A percentile compares a stretch with the other conserved stretches of the same genome.
phyloP scores from a whole-genome alignment of 2,888 invertebrate genomes.

The Crematogaster levior region DNA sequence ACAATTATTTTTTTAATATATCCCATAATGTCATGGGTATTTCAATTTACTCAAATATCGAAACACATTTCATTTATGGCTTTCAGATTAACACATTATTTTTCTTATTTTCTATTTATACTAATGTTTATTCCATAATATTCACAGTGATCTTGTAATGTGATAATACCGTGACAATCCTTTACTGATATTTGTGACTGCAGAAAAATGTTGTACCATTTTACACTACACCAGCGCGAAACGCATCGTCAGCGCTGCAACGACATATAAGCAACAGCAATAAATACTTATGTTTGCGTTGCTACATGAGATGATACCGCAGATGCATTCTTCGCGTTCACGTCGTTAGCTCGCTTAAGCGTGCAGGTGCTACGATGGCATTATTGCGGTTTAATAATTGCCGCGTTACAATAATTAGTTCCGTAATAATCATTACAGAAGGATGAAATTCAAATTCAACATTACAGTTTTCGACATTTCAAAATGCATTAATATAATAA shows the following conservation, averaged over 20 bases:
- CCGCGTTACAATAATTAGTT: slow-evolving; percentile 15
- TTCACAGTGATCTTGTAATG: background rate
- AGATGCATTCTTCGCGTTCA: slow-evolving; percentile 11
- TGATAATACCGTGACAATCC: slow-evolving; percentile 5
- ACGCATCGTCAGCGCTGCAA: slow-evolving; percentile 42
- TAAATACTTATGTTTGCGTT: slow-evolving; percentile 47
- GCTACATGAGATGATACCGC: slow-evolving; percentile 6
- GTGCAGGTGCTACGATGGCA: slow-evolving; percentile 14
- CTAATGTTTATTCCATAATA: background rate
- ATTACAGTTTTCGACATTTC: background rate
- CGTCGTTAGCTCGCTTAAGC: slow-evolving; percentile 32
- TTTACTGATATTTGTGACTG: slow-evolving; percentile 12
- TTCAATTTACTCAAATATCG: background rate
- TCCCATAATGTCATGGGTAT: background rate
- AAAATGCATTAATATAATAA: background rate
- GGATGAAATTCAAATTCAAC: background rate
- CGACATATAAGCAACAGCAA: slow-evolving; percentile 33
- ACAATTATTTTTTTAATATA: background rate
- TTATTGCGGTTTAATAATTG: slow-evolving; percentile 27
- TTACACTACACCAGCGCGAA: background rate
- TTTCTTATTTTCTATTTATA: background rate
- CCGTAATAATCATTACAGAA: background rate
- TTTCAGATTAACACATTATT: background rate
- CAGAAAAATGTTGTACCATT: background rate
- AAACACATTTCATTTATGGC: background rate